Evolutionary conservation across 2,113 vertebrate species (phyloP), one percentile per base, ranked within the genome.

Genomic region (Clarias magur): DNA sequence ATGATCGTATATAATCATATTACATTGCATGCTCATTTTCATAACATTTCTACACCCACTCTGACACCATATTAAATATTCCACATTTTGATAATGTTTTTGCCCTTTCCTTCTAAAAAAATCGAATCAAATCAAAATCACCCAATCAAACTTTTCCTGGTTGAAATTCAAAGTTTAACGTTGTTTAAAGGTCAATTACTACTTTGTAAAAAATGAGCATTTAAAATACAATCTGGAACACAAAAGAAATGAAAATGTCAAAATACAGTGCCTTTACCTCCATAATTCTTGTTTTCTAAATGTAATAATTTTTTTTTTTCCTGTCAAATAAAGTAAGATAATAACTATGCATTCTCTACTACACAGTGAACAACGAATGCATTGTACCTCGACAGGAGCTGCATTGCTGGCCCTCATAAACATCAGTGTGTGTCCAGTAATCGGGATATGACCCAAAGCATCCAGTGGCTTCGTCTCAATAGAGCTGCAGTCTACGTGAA

Each of bases 401-500:
- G 97, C 97, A 0, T 95, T 95, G 13, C 92, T 89, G 0, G 96
- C 95, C 0, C 95, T 95, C 89, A 98, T 92, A 53, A 95, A 96
- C 91, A 99, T 93, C 65, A 99, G 93, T 0, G 96, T 88, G 3
- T 98, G 95, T 68, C 98, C 98, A 60, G 96, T 92, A 0, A 87
- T 91, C n/a, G 48, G 12, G n/a, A 97, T 0, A 0, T 34, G 72
- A 3, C 84, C 92, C 12, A 94, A 87, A 2, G 92, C 92, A 0
- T 92, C 95, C 93, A 99, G 91, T 0, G 97, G 96, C 90, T 96
- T 96, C 84, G 95, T 97, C 92, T 96, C 96, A 42, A 97, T 95
- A 82, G 95, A 96, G 81, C 92, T 53, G 86, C 98, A 99, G 94
- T 99, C 98, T 53, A 99, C 93, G 0, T 97, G 96, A 86, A 98